Base-by-base conservation (phyloP, 2,888 invertebrate genomes). In the Drosophila buzzatii region DNA sequence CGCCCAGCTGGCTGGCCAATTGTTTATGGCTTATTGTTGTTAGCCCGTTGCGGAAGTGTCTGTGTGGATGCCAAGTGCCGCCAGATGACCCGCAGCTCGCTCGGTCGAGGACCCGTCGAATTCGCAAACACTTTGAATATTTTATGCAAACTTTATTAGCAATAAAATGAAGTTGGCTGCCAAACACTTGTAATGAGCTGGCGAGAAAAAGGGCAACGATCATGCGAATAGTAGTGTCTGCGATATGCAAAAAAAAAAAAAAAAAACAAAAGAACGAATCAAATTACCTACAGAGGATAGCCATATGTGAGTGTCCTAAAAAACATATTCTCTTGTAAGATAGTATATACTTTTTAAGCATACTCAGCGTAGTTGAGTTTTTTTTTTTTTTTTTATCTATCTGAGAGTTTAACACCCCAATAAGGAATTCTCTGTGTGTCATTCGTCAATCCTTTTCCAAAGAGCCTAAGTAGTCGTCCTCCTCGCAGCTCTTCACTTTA, bases 1-100 rank as follows among this genome's bases (percentile, higher is more conserved):
- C 70, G 61, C 52, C 70, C 58, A 47, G 42, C 47, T 74, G 59
- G 49, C 47, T 67, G 63, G 61, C 76, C 70, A 82, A 82, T 85
- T 76, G 75, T 79, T 87, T 82, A 82, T 82, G 69, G 60, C 56
- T 70, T 81, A 83, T 76, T 84, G 75, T 78, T 79, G 55, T 27
- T 56, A 61, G 37, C 64, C 58, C 41, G 44, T 60, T 3, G 56
- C 44, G 53, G 45, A 63, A 64, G 61, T 47, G 58, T 60, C 41
- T 49, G 60, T 53, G 51, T 39, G 51, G 37, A 27, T 55, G 52
- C 52, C 62, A 49, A 63, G 23, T 58, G 44, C 39, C 35, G 42
- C 42, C 35, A 59, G 56, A 70, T 53, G 60, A 60, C 20, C 49
- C 35, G n/a, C 33, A 39, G 39, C n/a, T 35, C 41, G 55, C 6